Percentiles rank a stretch among this genome's conserved stretches.
phyloP scores from a whole-genome alignment of 2,113 vertebrate genomes.

The Panthera tigris region DNA sequence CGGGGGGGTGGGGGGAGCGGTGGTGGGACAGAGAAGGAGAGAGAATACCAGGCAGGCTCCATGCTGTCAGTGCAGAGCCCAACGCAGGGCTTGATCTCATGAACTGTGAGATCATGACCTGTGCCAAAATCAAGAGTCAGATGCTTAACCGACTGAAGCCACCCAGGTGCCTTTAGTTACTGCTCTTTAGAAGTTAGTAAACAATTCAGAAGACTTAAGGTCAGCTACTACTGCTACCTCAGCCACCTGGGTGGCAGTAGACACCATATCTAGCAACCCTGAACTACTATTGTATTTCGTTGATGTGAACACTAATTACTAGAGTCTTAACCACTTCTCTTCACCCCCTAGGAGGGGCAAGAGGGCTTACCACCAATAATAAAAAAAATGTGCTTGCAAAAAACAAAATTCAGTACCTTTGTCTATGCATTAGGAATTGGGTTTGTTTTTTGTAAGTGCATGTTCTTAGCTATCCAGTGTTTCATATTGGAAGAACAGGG shows the following conservation, averaged over 20 bases:
- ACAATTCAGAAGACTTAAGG: neutral
- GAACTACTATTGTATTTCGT: neutral
- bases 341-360: neutral
- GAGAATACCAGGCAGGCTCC: too few species aligned
- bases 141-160: too few species aligned
- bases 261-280: neutral
- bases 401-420: conserved; percentile 78
- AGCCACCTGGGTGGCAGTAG: neutral
- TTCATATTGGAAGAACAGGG: conserved; percentile 74
- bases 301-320: neutral
- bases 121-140: too few species aligned
- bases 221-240: neutral
- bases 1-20: too few species aligned
- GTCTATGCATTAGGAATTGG: conserved; percentile 79
- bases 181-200: neutral
- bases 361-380: neutral
- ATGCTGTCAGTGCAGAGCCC: too few species aligned
- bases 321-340: neutral
- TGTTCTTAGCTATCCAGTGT: conserved; percentile 80
- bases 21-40: too few species aligned
- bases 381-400: neutral
- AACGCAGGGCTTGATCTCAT: too few species aligned
- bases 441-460: conserved; percentile 62
- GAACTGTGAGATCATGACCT: too few species aligned
- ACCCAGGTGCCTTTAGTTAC: neutral